Evolutionary conservation across 1,140 invertebrate genomes (phyloP).

Genomic region (Pararge aegeria): DNA sequence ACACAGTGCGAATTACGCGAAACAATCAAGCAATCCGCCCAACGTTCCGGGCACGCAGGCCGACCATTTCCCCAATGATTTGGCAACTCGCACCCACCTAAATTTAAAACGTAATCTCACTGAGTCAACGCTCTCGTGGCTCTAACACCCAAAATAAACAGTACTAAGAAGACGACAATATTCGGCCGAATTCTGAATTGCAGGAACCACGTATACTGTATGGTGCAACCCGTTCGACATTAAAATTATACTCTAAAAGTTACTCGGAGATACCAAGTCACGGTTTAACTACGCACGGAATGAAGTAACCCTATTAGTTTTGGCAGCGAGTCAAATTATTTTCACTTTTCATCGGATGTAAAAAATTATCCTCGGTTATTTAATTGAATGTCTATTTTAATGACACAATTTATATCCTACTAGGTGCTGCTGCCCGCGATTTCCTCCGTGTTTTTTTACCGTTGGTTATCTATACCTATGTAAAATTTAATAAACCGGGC

Average conservation of each 20-base stretch:
- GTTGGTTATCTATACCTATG: too few species aligned
- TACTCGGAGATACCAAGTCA: background rate
- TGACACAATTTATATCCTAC: too few species aligned
- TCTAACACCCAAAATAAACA: conserved; percentile 68
- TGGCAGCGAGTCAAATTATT: conserved; percentile 10
- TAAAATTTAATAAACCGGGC: too few species aligned
- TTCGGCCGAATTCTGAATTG: conserved; percentile 50
- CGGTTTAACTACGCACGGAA: background rate
- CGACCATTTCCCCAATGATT: conserved; percentile 71
- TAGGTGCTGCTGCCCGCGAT: too few species aligned
- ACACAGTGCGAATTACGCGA: conserved; percentile 14
- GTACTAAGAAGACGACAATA: conserved; percentile 58
- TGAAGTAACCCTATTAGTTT: conserved; percentile 7
- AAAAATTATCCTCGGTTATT: background rate
- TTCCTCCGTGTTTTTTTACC: too few species aligned
- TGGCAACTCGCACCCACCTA: conserved; percentile 73
- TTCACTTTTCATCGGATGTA: conserved; percentile 1
- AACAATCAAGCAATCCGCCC: conserved; percentile 53
- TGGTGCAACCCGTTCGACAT: conserved; percentile 9
- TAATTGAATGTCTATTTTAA: too few species aligned
- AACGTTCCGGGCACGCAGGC: conserved; percentile 41
- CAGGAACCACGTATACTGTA: conserved; percentile 36
- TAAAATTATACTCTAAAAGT: background rate
- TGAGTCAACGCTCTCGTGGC: conserved; percentile 74
- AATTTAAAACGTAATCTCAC: conserved; percentile 77